These are phyloP conservation scores for Melinopterus prodromus DNA, from an alignment of 2,888 invertebrate genomes.

Conservation along the genomic window DNA sequence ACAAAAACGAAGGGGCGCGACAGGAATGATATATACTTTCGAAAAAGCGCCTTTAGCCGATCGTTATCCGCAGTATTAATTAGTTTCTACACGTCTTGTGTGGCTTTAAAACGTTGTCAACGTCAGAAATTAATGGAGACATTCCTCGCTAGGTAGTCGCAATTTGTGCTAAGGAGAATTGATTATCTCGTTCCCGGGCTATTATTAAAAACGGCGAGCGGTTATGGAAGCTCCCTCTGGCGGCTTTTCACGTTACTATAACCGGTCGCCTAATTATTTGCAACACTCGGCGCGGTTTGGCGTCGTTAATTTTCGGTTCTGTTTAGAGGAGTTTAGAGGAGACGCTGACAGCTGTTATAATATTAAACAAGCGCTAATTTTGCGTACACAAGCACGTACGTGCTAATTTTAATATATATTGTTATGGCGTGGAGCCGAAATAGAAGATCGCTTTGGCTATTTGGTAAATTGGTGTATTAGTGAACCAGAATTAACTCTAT, in stretches of 20 bases:
- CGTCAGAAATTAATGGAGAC: constrained; percentile 40
- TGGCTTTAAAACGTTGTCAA: constrained; percentile 42
- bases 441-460: too few species aligned
- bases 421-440: not conserved
- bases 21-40: constrained; percentile 28
- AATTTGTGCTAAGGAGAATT: not conserved
- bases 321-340: not conserved
- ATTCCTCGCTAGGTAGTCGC: constrained; percentile 6
- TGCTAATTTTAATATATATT: not conserved
- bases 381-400: not conserved
- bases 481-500: too few species aligned
- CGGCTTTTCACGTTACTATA: not conserved
- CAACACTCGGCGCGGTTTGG: not conserved
- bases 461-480: too few species aligned
- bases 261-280: not conserved
- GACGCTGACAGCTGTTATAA: not conserved
- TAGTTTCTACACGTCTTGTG: constrained; percentile 43
- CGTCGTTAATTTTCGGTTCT: not conserved
- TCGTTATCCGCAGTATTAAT: constrained; percentile 36
- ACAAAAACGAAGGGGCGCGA: constrained; percentile 20
- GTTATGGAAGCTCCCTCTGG: not conserved
- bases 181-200: not conserved
- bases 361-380: not conserved
- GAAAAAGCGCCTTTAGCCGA: constrained; percentile 15
- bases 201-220: not conserved